Percentiles rank a stretch among this genome's conserved stretches.
phyloP scores from a whole-genome alignment of 2,888 invertebrate species.

The Cantharis rustica region DNA sequence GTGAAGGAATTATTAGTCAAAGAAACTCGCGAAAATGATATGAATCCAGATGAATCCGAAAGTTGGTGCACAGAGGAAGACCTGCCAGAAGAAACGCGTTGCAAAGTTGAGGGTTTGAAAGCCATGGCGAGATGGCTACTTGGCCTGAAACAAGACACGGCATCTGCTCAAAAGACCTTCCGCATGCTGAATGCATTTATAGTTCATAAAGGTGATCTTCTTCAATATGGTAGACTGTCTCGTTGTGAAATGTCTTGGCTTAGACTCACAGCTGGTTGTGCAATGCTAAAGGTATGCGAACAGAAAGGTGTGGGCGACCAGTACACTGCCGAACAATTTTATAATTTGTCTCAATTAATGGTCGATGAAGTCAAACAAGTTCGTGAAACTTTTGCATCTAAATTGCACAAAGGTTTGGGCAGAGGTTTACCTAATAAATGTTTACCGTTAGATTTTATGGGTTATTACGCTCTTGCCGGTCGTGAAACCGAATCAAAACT shows the following conservation, averaged over 20 bases:
- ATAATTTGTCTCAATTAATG: conserved; percentile 89
- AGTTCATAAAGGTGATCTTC: conserved; percentile 74
- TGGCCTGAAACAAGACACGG: conserved; percentile 85
- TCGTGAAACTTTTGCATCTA: conserved; percentile 82
- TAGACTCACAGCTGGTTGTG: conserved; percentile 89
- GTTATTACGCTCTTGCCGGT: conserved; percentile 89
- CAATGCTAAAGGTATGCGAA: conserved; percentile 96
- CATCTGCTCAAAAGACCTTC: conserved; percentile 91
- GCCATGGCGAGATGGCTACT: conserved; percentile 96
- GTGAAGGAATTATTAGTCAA: conserved; percentile 94
- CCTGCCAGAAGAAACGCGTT: conserved; percentile 87
- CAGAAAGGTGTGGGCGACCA: conserved; percentile 96
- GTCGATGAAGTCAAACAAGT: conserved; percentile 86
- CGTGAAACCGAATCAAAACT: conserved; percentile 84
- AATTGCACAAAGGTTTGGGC: conserved; percentile 87
- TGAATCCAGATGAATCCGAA: conserved; percentile 56
- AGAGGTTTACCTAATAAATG: conserved; percentile 87
- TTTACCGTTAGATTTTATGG: conserved; percentile 95
- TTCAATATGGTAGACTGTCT: conserved; percentile 74
- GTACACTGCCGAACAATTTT: conserved; percentile 93
- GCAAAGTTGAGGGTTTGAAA: conserved; percentile 93
- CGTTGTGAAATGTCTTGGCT: conserved; percentile 93
- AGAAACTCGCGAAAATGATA: conserved; percentile 62
- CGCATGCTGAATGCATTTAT: conserved; percentile 94
- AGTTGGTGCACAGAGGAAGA: conserved; percentile 88